A percentile compares a stretch with the other conserved stretches of the same genome.
Evolutionary conservation across 2,888 invertebrate species (phyloP).

Genomic region (Allophyes oxyacanthae): DNA sequence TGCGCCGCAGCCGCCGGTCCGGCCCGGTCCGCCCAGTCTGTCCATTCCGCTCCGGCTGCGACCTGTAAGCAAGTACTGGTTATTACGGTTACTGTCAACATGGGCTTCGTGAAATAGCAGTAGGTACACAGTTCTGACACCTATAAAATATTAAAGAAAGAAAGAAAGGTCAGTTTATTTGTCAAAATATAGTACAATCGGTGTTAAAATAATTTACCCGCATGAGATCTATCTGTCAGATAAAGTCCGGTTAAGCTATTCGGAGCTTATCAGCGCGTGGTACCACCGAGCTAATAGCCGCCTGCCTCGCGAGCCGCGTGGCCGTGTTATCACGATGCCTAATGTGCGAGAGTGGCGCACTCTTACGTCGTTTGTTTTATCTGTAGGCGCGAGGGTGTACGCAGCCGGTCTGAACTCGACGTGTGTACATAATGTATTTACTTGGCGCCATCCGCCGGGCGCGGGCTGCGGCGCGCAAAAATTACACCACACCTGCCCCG

Average conservation of each 20-base stretch:
- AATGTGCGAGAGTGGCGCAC: conserved; percentile 3
- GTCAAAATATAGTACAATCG: too few species aligned
- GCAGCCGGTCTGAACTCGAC: neutral
- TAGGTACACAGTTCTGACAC: too few species aligned
- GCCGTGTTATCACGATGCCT: conserved; percentile 7
- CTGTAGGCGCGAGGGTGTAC: conserved; percentile 3
- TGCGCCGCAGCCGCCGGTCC: too few species aligned
- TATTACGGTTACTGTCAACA: too few species aligned
- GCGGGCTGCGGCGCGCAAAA: neutral
- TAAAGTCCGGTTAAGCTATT: conserved; percentile 14
- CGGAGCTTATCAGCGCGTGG: conserved; percentile 14
- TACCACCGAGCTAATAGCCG: conserved; percentile 23
- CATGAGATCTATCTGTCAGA: conserved; percentile 10
- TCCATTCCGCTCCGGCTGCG: too few species aligned
- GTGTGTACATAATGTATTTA: conserved; percentile 9
- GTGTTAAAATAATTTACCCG: too few species aligned
- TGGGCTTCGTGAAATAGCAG: too few species aligned
- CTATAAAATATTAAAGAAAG: too few species aligned
- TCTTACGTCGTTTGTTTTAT: conserved; percentile 2
- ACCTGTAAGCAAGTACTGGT: too few species aligned
- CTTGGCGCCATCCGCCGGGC: neutral
- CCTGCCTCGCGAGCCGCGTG: conserved; percentile 7
- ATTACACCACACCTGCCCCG: conserved; percentile 11
- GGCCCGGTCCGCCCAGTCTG: too few species aligned
- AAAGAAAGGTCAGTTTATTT: too few species aligned